Conservation (phyloP, 2,888 invertebrate species). For the Lasius platythorax region DNA sequence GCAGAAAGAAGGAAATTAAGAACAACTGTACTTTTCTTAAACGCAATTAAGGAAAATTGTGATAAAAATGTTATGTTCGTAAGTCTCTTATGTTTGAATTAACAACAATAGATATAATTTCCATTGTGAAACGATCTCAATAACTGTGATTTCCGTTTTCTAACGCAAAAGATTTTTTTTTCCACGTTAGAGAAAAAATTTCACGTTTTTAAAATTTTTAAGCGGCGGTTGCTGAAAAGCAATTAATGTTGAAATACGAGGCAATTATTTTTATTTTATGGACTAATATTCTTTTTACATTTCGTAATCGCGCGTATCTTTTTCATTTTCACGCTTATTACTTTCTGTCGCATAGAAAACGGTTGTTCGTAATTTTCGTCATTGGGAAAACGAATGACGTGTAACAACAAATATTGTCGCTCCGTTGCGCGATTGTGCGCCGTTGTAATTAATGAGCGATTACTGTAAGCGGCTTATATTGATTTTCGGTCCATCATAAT, state of each 20-base stretch:
- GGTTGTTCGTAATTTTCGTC: constrained; percentile 32
- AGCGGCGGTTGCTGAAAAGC: background rate
- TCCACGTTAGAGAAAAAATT: background rate
- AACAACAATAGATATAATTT: background rate
- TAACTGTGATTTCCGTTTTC: background rate
- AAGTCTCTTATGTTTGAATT: background rate
- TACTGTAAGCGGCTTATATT: constrained; percentile 53
- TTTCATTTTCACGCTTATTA: constrained; percentile 39
- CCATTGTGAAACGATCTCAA: background rate
- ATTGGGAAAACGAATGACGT: constrained; percentile 29
- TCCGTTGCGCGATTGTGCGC: constrained; percentile 10
- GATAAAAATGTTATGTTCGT: background rate
- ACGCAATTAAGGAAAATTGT: background rate
- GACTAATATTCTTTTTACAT: background rate
- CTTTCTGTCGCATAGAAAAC: background rate
- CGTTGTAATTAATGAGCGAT: constrained; percentile 45
- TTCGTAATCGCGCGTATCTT: constrained; percentile 7
- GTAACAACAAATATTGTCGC: constrained; percentile 39
- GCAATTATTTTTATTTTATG: background rate
- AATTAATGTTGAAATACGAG: background rate
- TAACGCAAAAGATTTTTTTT: background rate
- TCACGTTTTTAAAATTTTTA: background rate
- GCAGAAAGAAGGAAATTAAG: background rate
- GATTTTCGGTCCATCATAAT: constrained; percentile 51
- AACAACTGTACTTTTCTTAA: background rate